A percentile compares a stretch with the other conserved stretches of the same genome.
Evolutionary conservation across 2,797 vertebrate genomes (phyloP).

Genomic region (Amblyopsis hoosieri): DNA sequence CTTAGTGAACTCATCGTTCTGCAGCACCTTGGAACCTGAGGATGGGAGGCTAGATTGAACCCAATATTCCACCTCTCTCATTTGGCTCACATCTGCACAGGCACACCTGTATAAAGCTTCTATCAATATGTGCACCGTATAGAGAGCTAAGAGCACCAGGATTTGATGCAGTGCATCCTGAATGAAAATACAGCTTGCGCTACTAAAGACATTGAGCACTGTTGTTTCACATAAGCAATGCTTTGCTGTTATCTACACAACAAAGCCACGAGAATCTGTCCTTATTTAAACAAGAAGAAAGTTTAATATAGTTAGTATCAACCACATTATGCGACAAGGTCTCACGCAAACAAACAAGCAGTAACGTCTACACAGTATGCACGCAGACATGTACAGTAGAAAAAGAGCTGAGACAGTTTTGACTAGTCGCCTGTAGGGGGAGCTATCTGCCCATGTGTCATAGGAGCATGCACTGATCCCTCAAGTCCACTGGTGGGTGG

Average conservation of each 20-base stretch:
- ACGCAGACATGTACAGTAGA: constrained; percentile 18
- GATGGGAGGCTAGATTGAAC: constrained; percentile 56
- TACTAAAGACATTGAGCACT: constrained; percentile 54
- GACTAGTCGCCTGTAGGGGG: constrained; percentile 46
- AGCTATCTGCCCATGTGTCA: constrained; percentile 55
- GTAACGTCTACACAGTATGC: constrained; percentile 49
- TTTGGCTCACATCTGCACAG: constrained; percentile 30
- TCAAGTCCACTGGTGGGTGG: constrained; percentile 55
- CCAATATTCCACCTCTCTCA: constrained; percentile 29
- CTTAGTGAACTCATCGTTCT: constrained; percentile 96
- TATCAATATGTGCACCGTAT: constrained; percentile 43
- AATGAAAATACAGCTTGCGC: constrained; percentile 41
- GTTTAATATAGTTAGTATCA: constrained; percentile 57
- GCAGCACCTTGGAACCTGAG: constrained; percentile 96
- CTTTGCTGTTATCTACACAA: constrained; percentile 49
- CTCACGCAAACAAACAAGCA: constrained; percentile 69
- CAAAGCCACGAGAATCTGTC: constrained; percentile 63
- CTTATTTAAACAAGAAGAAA: constrained; percentile 57
- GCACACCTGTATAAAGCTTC: constrained; percentile 51
- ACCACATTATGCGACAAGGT: constrained; percentile 39
- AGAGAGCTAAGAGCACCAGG: constrained; percentile 35
- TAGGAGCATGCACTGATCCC: constrained; percentile 76
- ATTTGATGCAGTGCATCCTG: constrained; percentile 48
- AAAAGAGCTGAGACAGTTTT: constrained; percentile 51
- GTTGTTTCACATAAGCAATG: constrained; percentile 61